Conservation (phyloP, 2,888 invertebrate genomes). For the Helobdella robusta region DNA sequence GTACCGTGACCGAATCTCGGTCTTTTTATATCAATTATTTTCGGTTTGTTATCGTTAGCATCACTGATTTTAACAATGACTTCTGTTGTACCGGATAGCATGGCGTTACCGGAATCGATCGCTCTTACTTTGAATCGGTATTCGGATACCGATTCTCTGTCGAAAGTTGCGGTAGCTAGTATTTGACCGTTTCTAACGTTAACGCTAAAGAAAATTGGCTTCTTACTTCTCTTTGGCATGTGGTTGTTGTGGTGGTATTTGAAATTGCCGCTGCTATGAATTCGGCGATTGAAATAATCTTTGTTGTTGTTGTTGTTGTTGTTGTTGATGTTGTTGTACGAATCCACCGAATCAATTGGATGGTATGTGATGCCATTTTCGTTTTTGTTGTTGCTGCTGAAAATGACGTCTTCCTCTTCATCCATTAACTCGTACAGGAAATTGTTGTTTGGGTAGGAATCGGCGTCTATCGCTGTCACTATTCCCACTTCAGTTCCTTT, state of each 20-base stretch:
- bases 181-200: constrained; percentile 26
- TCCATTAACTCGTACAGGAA: constrained; percentile 27
- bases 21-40: too few species aligned
- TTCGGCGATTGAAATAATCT: too few species aligned
- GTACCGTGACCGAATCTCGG: background rate
- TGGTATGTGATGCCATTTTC: too few species aligned
- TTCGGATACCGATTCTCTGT: background rate
- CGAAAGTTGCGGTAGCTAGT: constrained; percentile 12
- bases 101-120: constrained; percentile 8
- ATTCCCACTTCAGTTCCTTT: too few species aligned
- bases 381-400: background rate
- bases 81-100: constrained; percentile 14
- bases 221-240: background rate
- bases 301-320: too few species aligned
- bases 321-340: too few species aligned
- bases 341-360: background rate
- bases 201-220: background rate
- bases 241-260: background rate
- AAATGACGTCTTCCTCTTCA: background rate
- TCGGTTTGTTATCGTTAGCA: constrained; percentile 25
- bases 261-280: too few species aligned
- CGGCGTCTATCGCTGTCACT: constrained; percentile 30
- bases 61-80: constrained; percentile 19
- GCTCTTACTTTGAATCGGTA: constrained; percentile 14
- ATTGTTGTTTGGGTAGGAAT: constrained; percentile 29